These are phyloP conservation scores for Lasioglossum villosulum DNA, from an alignment of 2,888 invertebrate genomes.

Conservation along the genomic window DNA sequence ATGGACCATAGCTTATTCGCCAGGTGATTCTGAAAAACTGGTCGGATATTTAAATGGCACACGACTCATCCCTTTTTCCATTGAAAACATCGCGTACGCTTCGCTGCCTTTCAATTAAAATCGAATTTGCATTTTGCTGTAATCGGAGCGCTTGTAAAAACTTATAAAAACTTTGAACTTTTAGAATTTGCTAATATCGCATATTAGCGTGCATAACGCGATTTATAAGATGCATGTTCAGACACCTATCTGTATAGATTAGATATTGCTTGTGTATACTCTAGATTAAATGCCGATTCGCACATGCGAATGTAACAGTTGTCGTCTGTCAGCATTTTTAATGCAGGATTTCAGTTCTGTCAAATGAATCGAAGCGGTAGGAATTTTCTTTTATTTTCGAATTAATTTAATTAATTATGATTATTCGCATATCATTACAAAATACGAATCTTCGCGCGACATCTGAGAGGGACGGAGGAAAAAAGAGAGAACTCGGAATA, in stretches of 20 bases:
- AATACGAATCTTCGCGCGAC: background rate
- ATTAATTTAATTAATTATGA: background rate
- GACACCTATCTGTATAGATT: background rate
- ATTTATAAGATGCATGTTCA: background rate
- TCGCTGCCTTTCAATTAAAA: background rate
- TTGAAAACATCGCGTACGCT: background rate
- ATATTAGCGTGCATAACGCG: background rate
- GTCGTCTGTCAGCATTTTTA: background rate
- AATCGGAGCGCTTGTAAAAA: background rate
- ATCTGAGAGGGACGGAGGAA: background rate
- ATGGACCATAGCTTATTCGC: conserved; percentile 25
- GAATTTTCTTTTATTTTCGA: background rate
- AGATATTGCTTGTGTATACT: background rate
- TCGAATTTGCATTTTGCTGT: background rate
- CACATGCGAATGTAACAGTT: background rate
- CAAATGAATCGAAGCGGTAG: background rate
- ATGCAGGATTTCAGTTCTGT: background rate
- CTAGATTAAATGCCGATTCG: background rate
- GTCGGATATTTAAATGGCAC: conserved; percentile 48
- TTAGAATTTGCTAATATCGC: background rate
- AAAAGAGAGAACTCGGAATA: background rate
- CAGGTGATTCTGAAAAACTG: conserved; percentile 42
- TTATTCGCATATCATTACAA: background rate
- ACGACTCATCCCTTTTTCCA: conserved; percentile 18
- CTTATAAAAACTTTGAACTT: background rate